Evolutionary conservation across 2,888 invertebrate species (phyloP).

Genomic region (Strigamia transsilvanica): DNA sequence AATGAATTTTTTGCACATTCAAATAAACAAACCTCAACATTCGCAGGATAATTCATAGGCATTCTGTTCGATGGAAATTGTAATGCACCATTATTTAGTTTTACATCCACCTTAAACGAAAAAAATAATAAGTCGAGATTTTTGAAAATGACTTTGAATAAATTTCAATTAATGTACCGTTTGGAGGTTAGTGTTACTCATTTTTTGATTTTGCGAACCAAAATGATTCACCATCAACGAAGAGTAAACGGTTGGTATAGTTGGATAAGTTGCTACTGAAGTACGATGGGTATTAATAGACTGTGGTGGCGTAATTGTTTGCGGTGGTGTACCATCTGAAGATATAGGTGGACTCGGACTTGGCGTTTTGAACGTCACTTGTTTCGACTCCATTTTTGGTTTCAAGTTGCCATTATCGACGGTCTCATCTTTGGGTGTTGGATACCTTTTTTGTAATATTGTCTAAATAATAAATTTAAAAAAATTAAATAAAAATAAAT

Average conservation of each 20-base stretch:
- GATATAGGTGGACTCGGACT: conserved; percentile 60
- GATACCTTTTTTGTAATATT: conserved; percentile 61
- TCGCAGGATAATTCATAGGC: not conserved
- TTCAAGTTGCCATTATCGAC: conserved; percentile 43
- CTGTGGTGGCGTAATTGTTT: conserved; percentile 56
- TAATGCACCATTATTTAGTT: not conserved
- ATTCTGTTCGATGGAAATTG: conserved; percentile 5
- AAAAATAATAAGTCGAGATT: not conserved
- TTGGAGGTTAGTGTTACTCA: not conserved
- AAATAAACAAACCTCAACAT: not conserved
- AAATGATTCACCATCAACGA: not conserved
- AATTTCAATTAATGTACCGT: not conserved
- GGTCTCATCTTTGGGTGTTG: conserved; percentile 47
- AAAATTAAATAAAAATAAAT: too few species aligned
- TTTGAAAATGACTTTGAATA: not conserved
- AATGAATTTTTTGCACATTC: too few species aligned
- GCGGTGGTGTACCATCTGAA: conserved; percentile 56
- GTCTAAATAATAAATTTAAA: conserved; percentile 58
- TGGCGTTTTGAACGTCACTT: conserved; percentile 70
- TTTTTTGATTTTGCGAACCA: not conserved
- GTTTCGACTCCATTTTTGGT: conserved; percentile 59
- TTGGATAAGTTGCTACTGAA: conserved; percentile 53
- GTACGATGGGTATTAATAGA: conserved; percentile 56
- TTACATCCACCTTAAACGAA: not conserved
- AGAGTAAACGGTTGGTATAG: not conserved